Percentiles rank a stretch among this genome's conserved stretches.
These are phyloP conservation scores for Synodontis membranacea DNA, from an alignment of 2,113 vertebrate genomes.

Conservation along the genomic window DNA sequence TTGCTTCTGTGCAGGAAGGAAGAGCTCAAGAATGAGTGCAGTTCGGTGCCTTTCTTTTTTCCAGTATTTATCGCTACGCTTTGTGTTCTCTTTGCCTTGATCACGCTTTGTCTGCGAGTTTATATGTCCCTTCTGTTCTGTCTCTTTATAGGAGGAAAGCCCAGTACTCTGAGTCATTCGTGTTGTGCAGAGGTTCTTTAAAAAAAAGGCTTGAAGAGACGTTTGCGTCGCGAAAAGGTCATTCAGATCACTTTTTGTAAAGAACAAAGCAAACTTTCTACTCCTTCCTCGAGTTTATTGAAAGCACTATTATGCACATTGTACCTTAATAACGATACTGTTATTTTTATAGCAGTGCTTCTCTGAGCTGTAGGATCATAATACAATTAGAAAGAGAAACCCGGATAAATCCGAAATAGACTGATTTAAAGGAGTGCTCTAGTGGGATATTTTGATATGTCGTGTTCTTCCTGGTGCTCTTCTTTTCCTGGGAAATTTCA, in stretches of 20 bases:
- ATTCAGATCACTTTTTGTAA: not conserved
- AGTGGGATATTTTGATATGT: not conserved
- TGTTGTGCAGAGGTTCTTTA: not conserved
- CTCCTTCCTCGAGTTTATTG: not conserved
- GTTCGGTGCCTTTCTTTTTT: slow-evolving; percentile 3
- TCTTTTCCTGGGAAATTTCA: not conserved
- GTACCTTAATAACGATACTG: not conserved
- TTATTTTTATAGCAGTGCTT: not conserved
- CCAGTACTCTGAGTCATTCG: not conserved
- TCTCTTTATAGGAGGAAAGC: not conserved
- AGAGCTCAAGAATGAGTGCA: not conserved
- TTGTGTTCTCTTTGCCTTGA: slow-evolving; percentile 3
- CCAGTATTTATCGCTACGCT: not conserved
- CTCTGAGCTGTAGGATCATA: not conserved
- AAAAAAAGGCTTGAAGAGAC: not conserved
- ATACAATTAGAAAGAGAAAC: not conserved
- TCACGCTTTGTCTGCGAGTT: slow-evolving; percentile 14
- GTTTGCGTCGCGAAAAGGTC: not conserved
- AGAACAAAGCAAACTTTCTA: not conserved
- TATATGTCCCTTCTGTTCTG: not conserved
- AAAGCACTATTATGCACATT: not conserved
- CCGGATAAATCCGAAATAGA: not conserved
- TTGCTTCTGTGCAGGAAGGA: not conserved
- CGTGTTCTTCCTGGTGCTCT: not conserved
- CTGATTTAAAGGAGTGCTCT: not conserved